These are phyloP conservation scores for Mystacornis crossleyi DNA, from an alignment of 2,113 vertebrate genomes.

Conservation along the genomic window DNA sequence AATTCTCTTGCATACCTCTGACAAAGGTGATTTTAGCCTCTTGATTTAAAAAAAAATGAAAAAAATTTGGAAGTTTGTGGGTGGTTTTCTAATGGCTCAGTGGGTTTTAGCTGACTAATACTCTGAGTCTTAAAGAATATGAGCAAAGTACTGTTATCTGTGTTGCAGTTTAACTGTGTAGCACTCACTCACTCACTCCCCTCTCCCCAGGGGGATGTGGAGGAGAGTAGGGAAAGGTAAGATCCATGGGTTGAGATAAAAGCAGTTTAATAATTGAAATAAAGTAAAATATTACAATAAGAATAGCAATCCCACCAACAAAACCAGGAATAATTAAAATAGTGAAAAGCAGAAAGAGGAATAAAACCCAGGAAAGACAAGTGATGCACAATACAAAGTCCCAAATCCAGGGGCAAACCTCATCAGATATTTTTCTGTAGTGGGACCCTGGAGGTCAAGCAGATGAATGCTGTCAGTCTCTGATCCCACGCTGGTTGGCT, in stretches of 20 bases:
- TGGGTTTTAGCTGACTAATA: slow-evolving; percentile 60
- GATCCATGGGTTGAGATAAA: not conserved
- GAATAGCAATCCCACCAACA: not conserved
- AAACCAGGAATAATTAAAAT: not conserved
- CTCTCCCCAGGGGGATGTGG: accelerated
- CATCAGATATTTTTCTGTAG: not conserved
- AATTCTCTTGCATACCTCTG: not conserved
- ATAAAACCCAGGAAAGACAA: not conserved
- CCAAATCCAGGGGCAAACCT: not conserved
- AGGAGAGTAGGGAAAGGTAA: not conserved
- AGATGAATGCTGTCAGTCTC: not conserved
- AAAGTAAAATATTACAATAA: not conserved
- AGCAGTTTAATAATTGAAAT: not conserved
- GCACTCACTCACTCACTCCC: not conserved
- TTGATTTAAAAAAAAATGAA: not conserved
- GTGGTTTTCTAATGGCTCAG: slow-evolving; percentile 46
- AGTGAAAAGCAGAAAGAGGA: not conserved
- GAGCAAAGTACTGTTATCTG: not conserved
- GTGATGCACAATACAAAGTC: not conserved
- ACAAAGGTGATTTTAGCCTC: not conserved
- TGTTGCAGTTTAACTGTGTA: not conserved
- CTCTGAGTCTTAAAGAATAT: slow-evolving; percentile 2
- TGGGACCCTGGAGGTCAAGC: not conserved
- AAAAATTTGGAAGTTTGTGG: slow-evolving; percentile 14
- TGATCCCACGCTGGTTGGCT: accelerated